Conservation (phyloP, 2,113 vertebrate genomes). For the Lamprotornis superbus region DNA sequence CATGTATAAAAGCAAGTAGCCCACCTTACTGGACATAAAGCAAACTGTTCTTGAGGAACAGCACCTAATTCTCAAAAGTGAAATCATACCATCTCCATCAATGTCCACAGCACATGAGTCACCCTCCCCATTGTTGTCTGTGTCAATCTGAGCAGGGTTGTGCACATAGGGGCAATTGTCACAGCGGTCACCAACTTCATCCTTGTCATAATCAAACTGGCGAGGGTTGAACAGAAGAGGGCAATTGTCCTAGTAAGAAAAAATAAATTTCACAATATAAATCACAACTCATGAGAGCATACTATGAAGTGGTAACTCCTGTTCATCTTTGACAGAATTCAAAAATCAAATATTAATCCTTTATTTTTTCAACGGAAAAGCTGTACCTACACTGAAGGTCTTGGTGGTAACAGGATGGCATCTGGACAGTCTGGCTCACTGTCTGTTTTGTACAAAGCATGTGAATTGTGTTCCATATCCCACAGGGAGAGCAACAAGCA, state of each 20-base stretch:
- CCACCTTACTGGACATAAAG: background rate
- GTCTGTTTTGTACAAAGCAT: background rate
- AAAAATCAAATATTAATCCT: background rate
- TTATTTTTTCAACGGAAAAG: background rate
- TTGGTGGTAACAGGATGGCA: background rate
- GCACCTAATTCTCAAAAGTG: background rate
- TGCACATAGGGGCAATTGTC: slow-evolving; percentile 97
- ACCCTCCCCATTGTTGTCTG: slow-evolving; percentile 91
- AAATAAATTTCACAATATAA: background rate
- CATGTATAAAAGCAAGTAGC: background rate
- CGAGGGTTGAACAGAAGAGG: slow-evolving; percentile 93
- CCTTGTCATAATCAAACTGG: slow-evolving; percentile 95
- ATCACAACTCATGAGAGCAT: background rate
- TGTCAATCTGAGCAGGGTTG: slow-evolving; percentile 96
- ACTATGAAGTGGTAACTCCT: background rate
- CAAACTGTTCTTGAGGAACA: background rate
- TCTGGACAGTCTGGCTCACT: background rate
- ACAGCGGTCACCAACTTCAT: slow-evolving; percentile 95
- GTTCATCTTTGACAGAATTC: background rate
- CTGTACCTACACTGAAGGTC: background rate
- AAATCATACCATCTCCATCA: slow-evolving; percentile 89
- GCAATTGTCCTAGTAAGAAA: slow-evolving; percentile 88
- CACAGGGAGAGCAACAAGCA: background rate
- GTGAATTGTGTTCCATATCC: background rate
- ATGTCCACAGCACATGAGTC: slow-evolving; percentile 95